Evolutionary conservation across 2,888 invertebrate genomes (phyloP).

Genomic region (Rhagonycha lutea): DNA sequence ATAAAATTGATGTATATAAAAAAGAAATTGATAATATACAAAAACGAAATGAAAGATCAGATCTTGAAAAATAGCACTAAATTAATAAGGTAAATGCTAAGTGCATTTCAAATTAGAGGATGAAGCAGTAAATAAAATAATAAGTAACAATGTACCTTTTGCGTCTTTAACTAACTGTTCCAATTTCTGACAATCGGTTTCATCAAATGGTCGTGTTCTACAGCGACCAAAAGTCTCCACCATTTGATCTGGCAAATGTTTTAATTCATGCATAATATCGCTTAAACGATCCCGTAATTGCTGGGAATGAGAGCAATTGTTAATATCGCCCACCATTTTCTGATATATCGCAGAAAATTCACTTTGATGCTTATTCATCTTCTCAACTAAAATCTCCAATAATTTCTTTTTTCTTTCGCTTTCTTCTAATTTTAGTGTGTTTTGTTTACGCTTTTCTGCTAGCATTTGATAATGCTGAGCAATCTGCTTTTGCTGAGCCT

Average conservation of each 20-base stretch:
- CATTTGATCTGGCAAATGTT: conserved; percentile 55
- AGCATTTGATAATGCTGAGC: conserved; percentile 53
- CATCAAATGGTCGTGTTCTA: conserved; percentile 55
- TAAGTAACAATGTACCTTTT: conserved; percentile 48
- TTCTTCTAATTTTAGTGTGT: conserved; percentile 59
- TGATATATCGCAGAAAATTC: conserved; percentile 62
- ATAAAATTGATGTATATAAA: neutral
- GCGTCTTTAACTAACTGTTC: conserved; percentile 56
- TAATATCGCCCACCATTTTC: conserved; percentile 58
- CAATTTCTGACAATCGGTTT: conserved; percentile 62
- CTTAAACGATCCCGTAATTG: conserved; percentile 33
- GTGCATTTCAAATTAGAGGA: too few relatives aligned
- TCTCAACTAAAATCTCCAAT: conserved; percentile 52
- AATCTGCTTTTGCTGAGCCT: conserved; percentile 59
- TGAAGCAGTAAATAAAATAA: too few relatives aligned
- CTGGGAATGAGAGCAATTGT: conserved; percentile 36
- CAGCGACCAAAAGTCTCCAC: conserved; percentile 56
- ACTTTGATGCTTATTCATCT: conserved; percentile 61
- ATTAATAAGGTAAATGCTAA: too few relatives aligned
- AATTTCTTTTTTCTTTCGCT: conserved; percentile 45
- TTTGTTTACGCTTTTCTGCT: conserved; percentile 57
- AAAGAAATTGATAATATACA: too few relatives aligned
- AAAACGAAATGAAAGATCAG: too few relatives aligned
- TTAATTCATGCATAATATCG: conserved; percentile 55
- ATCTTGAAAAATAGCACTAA: too few relatives aligned